phyloP scores from a whole-genome alignment of 1,140 invertebrate species.

The Drosophila lacteicornis region DNA sequence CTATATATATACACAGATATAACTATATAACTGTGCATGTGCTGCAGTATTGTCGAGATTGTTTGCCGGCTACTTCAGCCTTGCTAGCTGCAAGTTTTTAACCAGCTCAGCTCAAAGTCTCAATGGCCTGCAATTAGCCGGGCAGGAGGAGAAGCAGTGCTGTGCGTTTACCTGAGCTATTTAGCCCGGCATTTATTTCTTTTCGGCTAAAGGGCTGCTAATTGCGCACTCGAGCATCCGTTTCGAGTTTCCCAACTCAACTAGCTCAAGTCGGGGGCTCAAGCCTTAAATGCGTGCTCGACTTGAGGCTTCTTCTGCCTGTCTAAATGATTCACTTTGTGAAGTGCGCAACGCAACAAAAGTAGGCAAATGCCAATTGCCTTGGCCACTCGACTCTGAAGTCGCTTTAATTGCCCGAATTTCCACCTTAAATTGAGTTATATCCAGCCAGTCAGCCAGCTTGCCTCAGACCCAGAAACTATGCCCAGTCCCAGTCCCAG shows the following conservation, averaged over 20 bases:
- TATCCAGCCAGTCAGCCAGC: not conserved
- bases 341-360: slow-evolving; percentile 19
- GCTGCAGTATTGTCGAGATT: slow-evolving; percentile 29
- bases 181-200: slow-evolving; percentile 48
- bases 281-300: slow-evolving; percentile 15
- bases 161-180: slow-evolving; percentile 50
- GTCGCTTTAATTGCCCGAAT: slow-evolving; percentile 43
- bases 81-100: slow-evolving; percentile 53
- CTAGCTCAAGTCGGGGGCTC: slow-evolving; percentile 39
- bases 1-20: not conserved
- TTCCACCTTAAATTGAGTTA: slow-evolving; percentile 44
- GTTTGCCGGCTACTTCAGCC: slow-evolving; percentile 39
- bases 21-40: slow-evolving; percentile 12
- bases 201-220: slow-evolving; percentile 58
- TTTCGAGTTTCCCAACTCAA: slow-evolving; percentile 38
- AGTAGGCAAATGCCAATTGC: slow-evolving; percentile 30
- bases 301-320: slow-evolving; percentile 26
- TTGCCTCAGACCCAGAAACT: not conserved
- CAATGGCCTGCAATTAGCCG: slow-evolving; percentile 77
- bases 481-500: not conserved
- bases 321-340: slow-evolving; percentile 47
- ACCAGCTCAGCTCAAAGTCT: slow-evolving; percentile 51
- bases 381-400: slow-evolving; percentile 10
- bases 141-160: slow-evolving; percentile 10
- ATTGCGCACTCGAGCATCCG: slow-evolving; percentile 65